These are phyloP conservation scores for Mycteria americana DNA, from an alignment of 2,797 vertebrate species.

Conservation along the genomic window DNA sequence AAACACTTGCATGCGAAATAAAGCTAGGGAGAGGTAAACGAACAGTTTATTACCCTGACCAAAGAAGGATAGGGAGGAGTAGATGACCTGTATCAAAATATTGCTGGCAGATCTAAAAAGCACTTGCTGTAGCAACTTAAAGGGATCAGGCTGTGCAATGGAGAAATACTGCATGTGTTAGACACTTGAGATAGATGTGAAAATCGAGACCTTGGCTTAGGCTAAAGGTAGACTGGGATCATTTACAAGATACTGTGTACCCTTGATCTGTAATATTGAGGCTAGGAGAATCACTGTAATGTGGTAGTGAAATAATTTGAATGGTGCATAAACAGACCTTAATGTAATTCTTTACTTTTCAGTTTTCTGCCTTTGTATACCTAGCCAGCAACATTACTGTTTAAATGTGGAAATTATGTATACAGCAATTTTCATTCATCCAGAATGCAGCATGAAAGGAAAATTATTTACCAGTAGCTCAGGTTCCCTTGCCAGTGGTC, in stretches of 20 bases:
- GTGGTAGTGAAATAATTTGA: neutral
- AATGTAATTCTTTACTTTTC: neutral
- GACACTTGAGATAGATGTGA: slow-evolving; percentile 11
- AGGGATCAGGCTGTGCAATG: neutral
- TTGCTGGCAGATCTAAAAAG: neutral
- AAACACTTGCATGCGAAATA: neutral
- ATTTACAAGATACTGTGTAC: neutral
- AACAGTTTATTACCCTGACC: neutral
- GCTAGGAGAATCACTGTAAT: neutral
- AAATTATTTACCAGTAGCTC: neutral
- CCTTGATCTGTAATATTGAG: neutral
- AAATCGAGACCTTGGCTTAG: neutral
- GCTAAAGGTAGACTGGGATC: neutral
- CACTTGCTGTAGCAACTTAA: neutral
- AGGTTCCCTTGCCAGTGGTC: neutral
- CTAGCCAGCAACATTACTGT: neutral
- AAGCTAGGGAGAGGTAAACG: neutral
- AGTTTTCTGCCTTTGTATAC: neutral
- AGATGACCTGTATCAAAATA: neutral
- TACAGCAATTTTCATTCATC: neutral
- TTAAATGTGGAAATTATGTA: neutral
- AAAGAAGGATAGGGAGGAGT: neutral
- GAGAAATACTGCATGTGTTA: neutral
- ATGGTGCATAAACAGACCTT: neutral
- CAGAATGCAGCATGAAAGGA: neutral